Base-by-base conservation (phyloP, 2,888 invertebrate genomes). In the Tillus elongatus region DNA sequence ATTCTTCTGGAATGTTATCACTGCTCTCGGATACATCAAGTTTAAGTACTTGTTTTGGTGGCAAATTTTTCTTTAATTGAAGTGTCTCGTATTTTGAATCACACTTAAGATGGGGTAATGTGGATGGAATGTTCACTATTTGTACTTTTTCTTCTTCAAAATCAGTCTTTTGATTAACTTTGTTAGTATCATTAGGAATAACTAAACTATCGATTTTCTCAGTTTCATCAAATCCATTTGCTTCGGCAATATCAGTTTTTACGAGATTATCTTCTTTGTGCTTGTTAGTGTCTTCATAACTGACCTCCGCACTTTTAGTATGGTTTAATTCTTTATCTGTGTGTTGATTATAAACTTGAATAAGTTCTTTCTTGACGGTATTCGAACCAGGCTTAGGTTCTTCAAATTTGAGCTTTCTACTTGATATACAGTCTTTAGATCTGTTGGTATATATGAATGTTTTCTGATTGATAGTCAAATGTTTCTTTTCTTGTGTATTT, bases 61-160 rank as follows among this genome's bases (percentile, higher is more conserved):
- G 40, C n/a, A 46, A 44, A 26, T 45, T 41, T 43, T 47, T 51
- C 39, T 45, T 47, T 15, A 53, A 27, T 33, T 49, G 46, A 19
- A 49, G 35, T 1, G 52, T 54, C 44, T 58, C 59, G 40, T 62
- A 60, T 41, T 53, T 53, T n/a, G 58, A 60, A 40, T 60, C 59
- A 40, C 58, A 60, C 31, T 53, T 42, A 29, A 47, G 28, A 42
- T 56, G 57, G 12, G 60, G 54, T 33, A 53, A 42, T 12, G 50
- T 44, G 24, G 55, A 46, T 24, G 59, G 58, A 44, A 60, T 56
- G 47, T 54, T 57, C 13, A 60, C 50, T 30, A 57, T 55, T 46
- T 57, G 53, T 46, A 60, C 55, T 47, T 40, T 40, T 12, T 39
- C 44, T 32, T 32, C 36, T 15, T 40, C 43, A 15, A 36, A 28